Conservation (phyloP, 2,797 vertebrate species). For the Sparidentex hasta region DNA sequence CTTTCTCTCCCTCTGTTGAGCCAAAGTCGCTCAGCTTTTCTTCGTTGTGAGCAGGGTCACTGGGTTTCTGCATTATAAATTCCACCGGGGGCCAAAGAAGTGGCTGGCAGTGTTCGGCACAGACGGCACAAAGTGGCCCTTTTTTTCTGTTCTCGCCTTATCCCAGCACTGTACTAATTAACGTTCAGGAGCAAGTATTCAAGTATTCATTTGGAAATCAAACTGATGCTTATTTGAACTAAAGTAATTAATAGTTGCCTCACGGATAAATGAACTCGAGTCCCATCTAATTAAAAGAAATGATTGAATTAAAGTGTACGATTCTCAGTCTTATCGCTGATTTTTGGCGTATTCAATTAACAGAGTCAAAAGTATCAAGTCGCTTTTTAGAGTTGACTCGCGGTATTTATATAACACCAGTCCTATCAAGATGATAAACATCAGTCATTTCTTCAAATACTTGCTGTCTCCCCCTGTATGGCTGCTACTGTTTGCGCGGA, state of each 20-base stretch:
- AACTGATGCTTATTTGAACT: conserved; percentile 32
- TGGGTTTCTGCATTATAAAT: conserved; percentile 60
- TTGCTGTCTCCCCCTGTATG: background rate
- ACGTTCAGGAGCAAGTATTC: background rate
- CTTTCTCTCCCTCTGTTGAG: background rate
- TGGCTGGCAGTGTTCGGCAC: conserved; percentile 37
- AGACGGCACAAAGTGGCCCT: conserved; percentile 25
- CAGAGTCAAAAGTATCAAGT: conserved; percentile 23
- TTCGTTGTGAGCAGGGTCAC: conserved; percentile 58
- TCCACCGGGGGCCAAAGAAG: conserved; percentile 48
- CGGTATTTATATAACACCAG: background rate
- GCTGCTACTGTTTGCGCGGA: conserved; percentile 4
- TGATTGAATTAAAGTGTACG: conserved; percentile 33
- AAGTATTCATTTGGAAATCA: conserved; percentile 33
- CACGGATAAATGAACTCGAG: conserved; percentile 28
- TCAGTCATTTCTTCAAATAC: background rate
- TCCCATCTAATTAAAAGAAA: conserved; percentile 49
- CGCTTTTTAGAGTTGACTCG: conserved; percentile 12
- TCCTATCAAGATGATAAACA: background rate
- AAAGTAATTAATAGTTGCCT: conserved; percentile 54
- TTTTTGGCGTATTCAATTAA: conserved; percentile 34
- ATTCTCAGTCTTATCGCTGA: conserved; percentile 5
- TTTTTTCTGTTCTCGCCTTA: conserved; percentile 40
- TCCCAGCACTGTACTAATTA: conserved; percentile 41
- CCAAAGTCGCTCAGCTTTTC: conserved; percentile 34